phyloP scores from a whole-genome alignment of 2,797 vertebrate species.

The Bradypodion pumilum region DNA sequence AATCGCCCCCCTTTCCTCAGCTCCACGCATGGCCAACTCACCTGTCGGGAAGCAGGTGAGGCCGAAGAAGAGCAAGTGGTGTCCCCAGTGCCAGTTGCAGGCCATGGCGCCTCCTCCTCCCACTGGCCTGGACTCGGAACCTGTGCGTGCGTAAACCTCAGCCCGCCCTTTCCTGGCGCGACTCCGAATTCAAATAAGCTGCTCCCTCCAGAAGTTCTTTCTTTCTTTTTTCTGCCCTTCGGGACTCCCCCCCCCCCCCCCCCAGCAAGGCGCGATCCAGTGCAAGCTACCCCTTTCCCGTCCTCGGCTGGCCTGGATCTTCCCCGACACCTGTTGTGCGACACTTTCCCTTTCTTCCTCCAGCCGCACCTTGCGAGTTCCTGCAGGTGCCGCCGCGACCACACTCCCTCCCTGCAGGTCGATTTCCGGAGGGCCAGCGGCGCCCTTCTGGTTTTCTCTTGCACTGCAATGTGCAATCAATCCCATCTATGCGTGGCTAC shows the following conservation, averaged over 20 bases:
- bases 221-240: background rate
- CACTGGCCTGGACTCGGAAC: conserved; percentile 1
- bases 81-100: background rate
- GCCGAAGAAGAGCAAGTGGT: conserved; percentile 43
- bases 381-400: background rate
- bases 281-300: background rate
- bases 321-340: background rate
- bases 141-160: background rate
- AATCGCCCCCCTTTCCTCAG: background rate
- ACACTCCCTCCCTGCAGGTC: background rate
- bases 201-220: no score
- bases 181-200: background rate
- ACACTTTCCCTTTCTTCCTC: background rate
- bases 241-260: background rate
- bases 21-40: conserved; percentile 69
- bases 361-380: background rate
- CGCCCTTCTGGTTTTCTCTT: no score
- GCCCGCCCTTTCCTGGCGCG: conserved; percentile 25
- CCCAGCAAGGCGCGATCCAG: background rate
- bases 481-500: background rate
- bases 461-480: background rate
- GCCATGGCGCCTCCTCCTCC: conserved; percentile 53
- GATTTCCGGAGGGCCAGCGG: no score
- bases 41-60: conserved; percentile 72
- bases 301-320: background rate